Evolutionary conservation across 2,797 vertebrate species (phyloP).

Genomic region (Thalassophryne amazonica): DNA sequence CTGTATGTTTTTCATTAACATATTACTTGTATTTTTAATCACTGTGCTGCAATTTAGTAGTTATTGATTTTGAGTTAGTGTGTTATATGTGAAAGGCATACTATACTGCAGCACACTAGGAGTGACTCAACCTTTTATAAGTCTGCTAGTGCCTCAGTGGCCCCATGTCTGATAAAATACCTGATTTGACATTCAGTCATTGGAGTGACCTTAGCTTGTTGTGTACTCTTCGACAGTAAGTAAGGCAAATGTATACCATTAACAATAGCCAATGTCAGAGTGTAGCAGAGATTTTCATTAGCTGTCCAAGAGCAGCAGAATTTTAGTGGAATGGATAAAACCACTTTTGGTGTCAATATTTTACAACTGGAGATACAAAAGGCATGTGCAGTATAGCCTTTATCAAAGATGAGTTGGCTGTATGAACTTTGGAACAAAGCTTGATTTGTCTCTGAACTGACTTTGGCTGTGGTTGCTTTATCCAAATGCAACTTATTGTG

Average conservation of each 20-base stretch:
- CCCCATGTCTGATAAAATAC: too few species aligned
- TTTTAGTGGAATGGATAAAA: not conserved
- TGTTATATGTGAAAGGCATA: too few species aligned
- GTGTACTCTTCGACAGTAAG: not conserved
- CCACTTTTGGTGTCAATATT: not conserved
- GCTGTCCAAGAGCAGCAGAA: not conserved
- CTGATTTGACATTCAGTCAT: not conserved
- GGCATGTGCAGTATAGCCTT: slow-evolving; percentile 1
- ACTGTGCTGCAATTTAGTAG: too few species aligned
- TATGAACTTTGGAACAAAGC: slow-evolving; percentile 65
- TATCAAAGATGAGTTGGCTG: slow-evolving; percentile 39
- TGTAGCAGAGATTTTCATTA: not conserved
- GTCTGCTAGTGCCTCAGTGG: too few species aligned
- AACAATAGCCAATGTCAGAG: not conserved
- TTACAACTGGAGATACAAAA: not conserved
- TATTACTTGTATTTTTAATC: too few species aligned
- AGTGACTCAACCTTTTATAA: too few species aligned
- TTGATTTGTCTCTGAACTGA: slow-evolving; percentile 36
- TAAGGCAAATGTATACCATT: not conserved
- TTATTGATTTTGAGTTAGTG: too few species aligned
- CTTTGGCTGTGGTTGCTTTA: slow-evolving; percentile 51
- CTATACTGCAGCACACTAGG: too few species aligned
- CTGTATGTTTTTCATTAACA: too few species aligned
- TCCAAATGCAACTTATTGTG: slow-evolving; percentile 42
- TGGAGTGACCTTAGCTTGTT: not conserved